Conservation (phyloP, 1,140 invertebrate species). For the Drosophila setifemur region DNA sequence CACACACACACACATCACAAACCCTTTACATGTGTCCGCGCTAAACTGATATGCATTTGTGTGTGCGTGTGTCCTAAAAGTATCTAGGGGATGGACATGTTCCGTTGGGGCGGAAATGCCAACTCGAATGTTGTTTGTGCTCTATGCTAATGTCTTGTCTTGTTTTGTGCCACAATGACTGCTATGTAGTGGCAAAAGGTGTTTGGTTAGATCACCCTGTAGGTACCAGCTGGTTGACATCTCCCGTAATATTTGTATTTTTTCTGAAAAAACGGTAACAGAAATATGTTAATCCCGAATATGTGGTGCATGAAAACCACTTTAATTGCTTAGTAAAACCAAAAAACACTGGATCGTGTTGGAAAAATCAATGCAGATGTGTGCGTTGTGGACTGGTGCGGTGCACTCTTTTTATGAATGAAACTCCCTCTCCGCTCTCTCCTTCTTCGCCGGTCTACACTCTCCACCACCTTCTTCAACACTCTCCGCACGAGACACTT, state of each 20-base stretch:
- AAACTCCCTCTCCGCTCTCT: conserved; percentile 32
- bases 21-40: conserved; percentile 53
- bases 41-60: conserved; percentile 63
- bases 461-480: background rate
- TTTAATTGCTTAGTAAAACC: conserved; percentile 35
- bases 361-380: conserved; percentile 76
- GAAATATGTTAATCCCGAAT: conserved; percentile 51
- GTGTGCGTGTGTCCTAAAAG: conserved; percentile 31
- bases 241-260: conserved; percentile 34
- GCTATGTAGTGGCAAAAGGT: background rate
- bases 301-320: conserved; percentile 55
- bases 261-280: conserved; percentile 35
- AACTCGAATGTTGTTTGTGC: conserved; percentile 57
- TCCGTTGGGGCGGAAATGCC: conserved; percentile 49
- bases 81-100: conserved; percentile 23
- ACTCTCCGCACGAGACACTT: background rate
- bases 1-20: too few relatives aligned
- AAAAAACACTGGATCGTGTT: conserved; percentile 32
- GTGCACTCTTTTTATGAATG: conserved; percentile 66
- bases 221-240: conserved; percentile 38
- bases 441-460: background rate
- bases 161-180: conserved; percentile 11
- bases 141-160: conserved; percentile 34
- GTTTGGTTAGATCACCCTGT: conserved; percentile 10
- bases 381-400: conserved; percentile 44